These are phyloP conservation scores for Spodoptera frugiperda DNA, from an alignment of 1,140 invertebrate species.

Conservation along the genomic window DNA sequence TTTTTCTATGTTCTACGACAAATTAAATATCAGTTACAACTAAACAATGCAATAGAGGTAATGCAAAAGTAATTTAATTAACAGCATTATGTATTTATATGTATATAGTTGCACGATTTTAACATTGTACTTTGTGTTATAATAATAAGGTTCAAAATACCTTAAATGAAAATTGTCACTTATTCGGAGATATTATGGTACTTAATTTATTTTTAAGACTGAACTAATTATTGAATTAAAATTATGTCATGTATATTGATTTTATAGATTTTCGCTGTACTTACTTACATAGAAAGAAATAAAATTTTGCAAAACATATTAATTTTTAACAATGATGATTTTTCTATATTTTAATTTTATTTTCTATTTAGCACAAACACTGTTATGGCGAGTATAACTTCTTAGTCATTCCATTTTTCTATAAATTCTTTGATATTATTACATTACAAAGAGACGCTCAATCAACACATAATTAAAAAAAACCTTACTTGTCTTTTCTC, in stretches of 20 bases:
- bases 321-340: constrained; percentile 39
- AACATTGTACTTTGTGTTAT: constrained; percentile 36
- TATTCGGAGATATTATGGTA: constrained; percentile 51
- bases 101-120: constrained; percentile 35
- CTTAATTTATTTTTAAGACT: constrained; percentile 76
- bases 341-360: constrained; percentile 44
- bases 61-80: constrained; percentile 34
- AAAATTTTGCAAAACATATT: constrained; percentile 19
- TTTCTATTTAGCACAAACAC: constrained; percentile 55
- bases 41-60: constrained; percentile 36
- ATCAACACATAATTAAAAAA: neutral
- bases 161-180: constrained; percentile 46
- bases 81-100: constrained; percentile 29
- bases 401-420: constrained; percentile 57
- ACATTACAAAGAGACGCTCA: neutral
- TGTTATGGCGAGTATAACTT: constrained; percentile 54
- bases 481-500: neutral
- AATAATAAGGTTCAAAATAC: constrained; percentile 37
- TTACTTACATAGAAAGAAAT: constrained; percentile 16
- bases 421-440: constrained; percentile 46
- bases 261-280: constrained; percentile 20
- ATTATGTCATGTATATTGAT: too few relatives aligned
- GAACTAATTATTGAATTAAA: constrained; percentile 63
- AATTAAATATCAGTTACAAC: neutral
- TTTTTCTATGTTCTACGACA: neutral